Conservation (phyloP, 2,113 vertebrate genomes). For the Ibidorhyncha struthersii region DNA sequence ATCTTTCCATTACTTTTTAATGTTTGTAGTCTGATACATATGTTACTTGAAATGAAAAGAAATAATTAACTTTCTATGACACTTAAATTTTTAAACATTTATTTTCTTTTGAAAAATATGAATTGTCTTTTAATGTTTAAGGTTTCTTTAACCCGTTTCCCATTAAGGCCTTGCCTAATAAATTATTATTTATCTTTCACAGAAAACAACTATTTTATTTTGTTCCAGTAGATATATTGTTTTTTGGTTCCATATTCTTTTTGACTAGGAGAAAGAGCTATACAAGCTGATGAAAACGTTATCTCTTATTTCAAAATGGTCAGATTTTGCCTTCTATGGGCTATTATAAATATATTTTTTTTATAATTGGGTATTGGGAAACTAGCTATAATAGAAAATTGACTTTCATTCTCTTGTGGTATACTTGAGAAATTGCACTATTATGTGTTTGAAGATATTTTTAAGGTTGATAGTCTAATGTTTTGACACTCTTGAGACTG, state of each 20-base stretch:
- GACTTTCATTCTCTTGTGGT: neutral
- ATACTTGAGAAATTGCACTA: neutral
- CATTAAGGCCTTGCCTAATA: neutral
- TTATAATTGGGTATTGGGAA: neutral
- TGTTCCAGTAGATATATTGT: neutral
- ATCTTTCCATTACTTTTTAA: neutral
- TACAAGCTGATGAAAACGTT: neutral
- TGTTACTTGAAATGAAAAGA: neutral
- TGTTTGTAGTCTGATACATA: neutral
- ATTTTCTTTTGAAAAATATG: neutral
- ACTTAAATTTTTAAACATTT: neutral
- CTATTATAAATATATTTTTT: neutral
- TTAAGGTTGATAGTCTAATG: slow-evolving; percentile 1
- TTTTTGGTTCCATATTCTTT: neutral
- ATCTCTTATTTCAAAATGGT: neutral
- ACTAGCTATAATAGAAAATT: neutral
- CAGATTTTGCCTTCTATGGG: neutral
- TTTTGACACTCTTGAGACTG: slow-evolving; percentile 51
- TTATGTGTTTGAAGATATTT: neutral
- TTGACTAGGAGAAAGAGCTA: neutral
- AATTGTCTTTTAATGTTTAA: neutral
- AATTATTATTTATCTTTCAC: neutral
- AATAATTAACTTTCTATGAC: neutral
- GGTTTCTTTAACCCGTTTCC: neutral
- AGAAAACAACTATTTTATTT: neutral